Evolutionary conservation across 2,797 vertebrate species (phyloP), one percentile per base, ranked within the genome.

Genomic region (Eospalax fontanierii): DNA sequence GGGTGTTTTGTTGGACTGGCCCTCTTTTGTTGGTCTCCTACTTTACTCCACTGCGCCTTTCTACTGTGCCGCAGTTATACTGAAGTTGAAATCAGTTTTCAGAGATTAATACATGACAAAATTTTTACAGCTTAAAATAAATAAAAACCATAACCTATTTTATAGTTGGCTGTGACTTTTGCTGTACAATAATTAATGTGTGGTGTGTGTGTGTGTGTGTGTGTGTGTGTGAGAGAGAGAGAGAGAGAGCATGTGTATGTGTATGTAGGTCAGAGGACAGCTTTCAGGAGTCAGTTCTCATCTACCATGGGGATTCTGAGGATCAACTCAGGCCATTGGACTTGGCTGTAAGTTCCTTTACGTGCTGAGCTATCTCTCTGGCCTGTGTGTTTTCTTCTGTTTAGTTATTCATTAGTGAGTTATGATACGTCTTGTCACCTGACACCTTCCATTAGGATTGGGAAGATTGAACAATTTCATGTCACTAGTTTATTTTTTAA

Each of bases 71-170:
- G 11, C 22, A 71, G 46, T 71, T 80, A 33, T 22, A 82, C 46
- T 94, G 66, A 90, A 80, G 76, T 71, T 24, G 43, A 91, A 95
- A 73, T 33, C 9, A 26, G 0, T 43, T 92, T 86, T 82, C 46
- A 92, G n/a, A 85, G 46, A 93, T 54, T 54, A 54, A 75, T 65
- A 87, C 90, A 87, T 87, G 80, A 73, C 65, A 75, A 92, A 57
- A 83, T 79, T 90, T 96, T 95, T 88, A 54, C 76, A 83, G 50
- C 30, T 89, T 78, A 57, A 54, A n/a, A 59, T 75, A 95, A 91
- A 70, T 88, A 22, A 83, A 76, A 87, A n/a, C 14, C 76, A 28
- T 93, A n/a, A 78, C 5, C 3, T 79, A 76, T 83, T 66, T 93
- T 75, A 61, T 43, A 94, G 65, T 40, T 81, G 22, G 16, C 16